Evolutionary conservation across 2,797 vertebrate genomes (phyloP), one percentile per base, ranked within the genome.

Genomic region (Anableps anableps): DNA sequence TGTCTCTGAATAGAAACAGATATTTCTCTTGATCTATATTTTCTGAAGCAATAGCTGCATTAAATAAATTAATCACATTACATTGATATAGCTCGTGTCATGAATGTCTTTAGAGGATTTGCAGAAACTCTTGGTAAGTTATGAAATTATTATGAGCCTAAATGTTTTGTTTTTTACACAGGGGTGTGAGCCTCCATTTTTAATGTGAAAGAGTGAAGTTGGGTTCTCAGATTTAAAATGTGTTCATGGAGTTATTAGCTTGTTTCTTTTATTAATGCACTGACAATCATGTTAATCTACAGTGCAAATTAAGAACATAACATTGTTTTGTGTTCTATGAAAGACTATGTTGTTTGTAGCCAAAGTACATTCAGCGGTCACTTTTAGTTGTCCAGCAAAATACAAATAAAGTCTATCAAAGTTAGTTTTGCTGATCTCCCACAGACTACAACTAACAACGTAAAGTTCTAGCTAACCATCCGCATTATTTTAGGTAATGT

Each of bases 11-110:
- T 83, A 66, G 77, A 85, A 87, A 82, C 81, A 78, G 72, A 83
- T 83, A 81, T 85, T 87, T 82, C 75, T 83, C 76, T 83, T 81
- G 83, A 88, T 89, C 81, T 85, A 60, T 77, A 64, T 86, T 83
- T 92, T 80, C 77, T 86, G 43, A 84, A 73, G 80, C 74, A 83
- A 85, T 90, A 80, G 80, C 83, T 81, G 74, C 80, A 38, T 66
- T 66, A 71, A 86, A 88, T 50, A 50, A 81, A 80, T 84, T 72
- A 83, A 85, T 88, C 77, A 81, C 29, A 84, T 86, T 51, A 84
- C 74, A 78, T 77, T 80, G 77, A 13, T 77, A 80, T 83, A 66
- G 58, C 58, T 9, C 26, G 38, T 80, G 43, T 80, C 45, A 34
- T 83, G 81, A 88, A 88, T 86, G 75, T 73, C 64, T 85, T 79